Evolutionary conservation across 1,140 invertebrate species (phyloP), one percentile per base, ranked within the genome.

Genomic region (Ephestia elutella): DNA sequence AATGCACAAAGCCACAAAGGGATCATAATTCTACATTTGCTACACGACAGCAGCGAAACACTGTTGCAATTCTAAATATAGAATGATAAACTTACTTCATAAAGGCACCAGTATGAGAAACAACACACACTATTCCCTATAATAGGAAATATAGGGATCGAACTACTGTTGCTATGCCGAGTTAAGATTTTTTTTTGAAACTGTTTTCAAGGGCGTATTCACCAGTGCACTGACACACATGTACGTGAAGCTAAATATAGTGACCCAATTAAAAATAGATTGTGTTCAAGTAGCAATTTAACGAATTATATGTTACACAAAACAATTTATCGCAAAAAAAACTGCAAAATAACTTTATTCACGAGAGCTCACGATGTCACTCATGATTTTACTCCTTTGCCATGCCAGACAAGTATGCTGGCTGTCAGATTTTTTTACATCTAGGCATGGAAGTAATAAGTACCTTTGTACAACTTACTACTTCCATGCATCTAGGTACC

Each of bases 161-260:
- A 72, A 81, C 63, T 70, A 70, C 71, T 87, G 85, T 87, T 87
- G 83, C 85, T 87, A 87, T 84, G 85, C 85, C 84, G 85, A 85
- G 80, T 83, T 79, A 75, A 79, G 76, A 77, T 71, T 82, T 79
- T 83, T n/a, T 86, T 80, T 74, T 74, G 51, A 78, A 75, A 68
- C 77, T 75, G 65, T 84, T 85, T 82, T 84, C 84, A 87, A 84
- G 82, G 82, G 80, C 84, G 82, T 80, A 73, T 74, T 66, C 72
- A 59, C 65, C 60, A 60, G 57, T 68, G 63, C 56, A 70, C 56
- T 63, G 51, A 56, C 63, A 66, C 65, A 75, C 62, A 65, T 71
- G 65, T 62, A 77, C 56, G 63, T 58, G 56, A 57, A 66, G 57
- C 44, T 57, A 57, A 60, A 71, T 18, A 54, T 66, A 63, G 57